A percentile compares a stretch with the other conserved stretches of the same genome.
These are phyloP conservation scores for Cybosia mesomella DNA, from an alignment of 2,888 invertebrate species.

Conservation along the genomic window DNA sequence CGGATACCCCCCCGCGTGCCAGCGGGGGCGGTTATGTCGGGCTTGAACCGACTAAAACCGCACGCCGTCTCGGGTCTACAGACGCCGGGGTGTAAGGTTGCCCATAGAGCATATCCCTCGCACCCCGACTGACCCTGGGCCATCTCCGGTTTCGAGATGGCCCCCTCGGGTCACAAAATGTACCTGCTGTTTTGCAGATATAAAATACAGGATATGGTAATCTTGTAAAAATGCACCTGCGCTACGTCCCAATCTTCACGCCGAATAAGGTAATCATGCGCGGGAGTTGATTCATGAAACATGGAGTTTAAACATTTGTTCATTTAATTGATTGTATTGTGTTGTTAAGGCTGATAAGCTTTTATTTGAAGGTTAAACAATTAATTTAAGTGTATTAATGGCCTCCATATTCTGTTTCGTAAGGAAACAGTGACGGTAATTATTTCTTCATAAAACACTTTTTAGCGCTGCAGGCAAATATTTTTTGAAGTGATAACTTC, in stretches of 20 bases:
- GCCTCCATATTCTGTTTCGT: background rate
- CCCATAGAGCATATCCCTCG: too few species aligned
- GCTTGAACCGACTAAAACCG: too few species aligned
- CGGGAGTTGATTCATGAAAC: slow-evolving; percentile 35
- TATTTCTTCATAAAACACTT: background rate
- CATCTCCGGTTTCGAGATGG: too few species aligned
- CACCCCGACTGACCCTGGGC: too few species aligned
- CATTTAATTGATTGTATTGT: slow-evolving; percentile 35
- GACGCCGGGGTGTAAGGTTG: too few species aligned
- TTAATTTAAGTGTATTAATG: background rate
- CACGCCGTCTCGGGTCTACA: too few species aligned
- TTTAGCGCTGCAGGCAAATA: background rate
- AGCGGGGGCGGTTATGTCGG: too few species aligned
- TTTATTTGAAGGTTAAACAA: slow-evolving; percentile 10
- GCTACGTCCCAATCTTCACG: slow-evolving; percentile 43
- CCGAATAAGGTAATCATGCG: slow-evolving; percentile 28
- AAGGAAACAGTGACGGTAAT: background rate
- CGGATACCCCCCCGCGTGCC: too few species aligned
- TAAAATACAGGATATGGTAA: background rate
- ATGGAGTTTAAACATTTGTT: slow-evolving; percentile 24
- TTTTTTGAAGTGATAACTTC: too few species aligned
- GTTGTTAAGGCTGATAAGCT: slow-evolving; percentile 4
- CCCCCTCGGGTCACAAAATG: too few species aligned
- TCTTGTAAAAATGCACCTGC: background rate
- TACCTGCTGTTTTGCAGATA: background rate